Percentiles rank a stretch among this genome's conserved stretches.
Evolutionary conservation across 2,888 invertebrate genomes (phyloP).

Genomic region (Acrocyrtus sp.): DNA sequence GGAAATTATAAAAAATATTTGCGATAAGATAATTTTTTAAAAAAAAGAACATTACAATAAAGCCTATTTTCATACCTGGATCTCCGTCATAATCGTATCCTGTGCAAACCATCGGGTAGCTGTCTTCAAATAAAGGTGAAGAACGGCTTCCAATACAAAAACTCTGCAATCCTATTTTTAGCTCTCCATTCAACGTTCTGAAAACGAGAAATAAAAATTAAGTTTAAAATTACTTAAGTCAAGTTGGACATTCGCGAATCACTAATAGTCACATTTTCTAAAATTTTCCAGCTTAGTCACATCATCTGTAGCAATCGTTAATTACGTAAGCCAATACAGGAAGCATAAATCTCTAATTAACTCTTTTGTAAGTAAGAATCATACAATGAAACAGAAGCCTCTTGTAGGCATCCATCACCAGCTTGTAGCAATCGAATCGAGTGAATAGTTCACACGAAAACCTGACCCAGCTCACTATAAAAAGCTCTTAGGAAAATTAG

Average conservation of each 20-base stretch:
- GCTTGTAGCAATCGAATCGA: no score
- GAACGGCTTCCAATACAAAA: constrained; percentile 32
- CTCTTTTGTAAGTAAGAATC: no score
- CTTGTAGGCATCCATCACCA: no score
- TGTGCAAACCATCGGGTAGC: constrained; percentile 23
- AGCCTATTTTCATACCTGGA: constrained; percentile 31
- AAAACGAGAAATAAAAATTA: not conserved
- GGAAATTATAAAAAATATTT: not conserved
- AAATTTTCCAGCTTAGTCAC: not conserved
- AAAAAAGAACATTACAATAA: not conserved
- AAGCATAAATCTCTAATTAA: no score
- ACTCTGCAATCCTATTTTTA: constrained; percentile 26
- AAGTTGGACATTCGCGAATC: not conserved
- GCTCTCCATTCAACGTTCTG: constrained; percentile 37
- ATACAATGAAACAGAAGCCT: no score
- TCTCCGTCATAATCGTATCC: constrained; percentile 43
- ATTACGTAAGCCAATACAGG: no score
- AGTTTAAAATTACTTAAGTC: not conserved
- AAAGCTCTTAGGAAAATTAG: no score
- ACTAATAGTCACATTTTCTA: no score
- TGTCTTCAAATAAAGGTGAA: constrained; percentile 19
- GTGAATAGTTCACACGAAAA: no score
- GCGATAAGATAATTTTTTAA: not conserved
- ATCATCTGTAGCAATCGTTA: no score
- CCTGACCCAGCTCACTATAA: no score